Evolutionary conservation across 2,797 vertebrate species (phyloP), one percentile per base, ranked within the genome.

Genomic region (Acanthopagrus latus): DNA sequence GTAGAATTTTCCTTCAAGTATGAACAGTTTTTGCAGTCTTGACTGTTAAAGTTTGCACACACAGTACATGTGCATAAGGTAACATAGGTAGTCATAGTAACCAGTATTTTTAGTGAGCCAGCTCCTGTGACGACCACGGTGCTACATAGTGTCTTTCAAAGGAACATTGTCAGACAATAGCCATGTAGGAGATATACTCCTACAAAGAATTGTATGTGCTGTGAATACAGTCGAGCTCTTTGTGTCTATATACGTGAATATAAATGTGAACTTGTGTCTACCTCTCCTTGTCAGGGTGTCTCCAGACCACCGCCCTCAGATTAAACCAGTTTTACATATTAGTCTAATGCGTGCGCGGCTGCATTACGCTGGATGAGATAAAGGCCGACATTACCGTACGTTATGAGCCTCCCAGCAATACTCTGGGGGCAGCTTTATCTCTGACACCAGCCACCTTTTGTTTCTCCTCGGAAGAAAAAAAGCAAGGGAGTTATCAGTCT

Each of bases 361-460:
- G 57, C 25, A 47, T 83, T 75, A 74, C 63, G n/a, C 29, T 50
- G 57, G 50, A 60, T 76, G 60, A 86, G 82, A 88, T 87, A 72
- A 83, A 67, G 20, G 29, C 27, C 25, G 71, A 73, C 64, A 79
- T 84, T 78, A 74, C 44, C 1, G 8, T 56, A 76, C 2, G 20
- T 84, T 80, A 82, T 70, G 50, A 89, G 66, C 71, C 84, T 85
- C 50, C 21, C 25, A 59, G 71, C 29, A 67, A 54, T 71, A 54
- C 69, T 71, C 78, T 2, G 33, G 64, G 74, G 84, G 60, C 47
- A 66, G 16, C 60, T 90, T 92, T 89, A 91, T 92, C 89, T 85
- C 59, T 76, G 84, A 89, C 84, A 86, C 70, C 79, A 84, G 76
- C 56, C 56, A 83, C 76, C 84, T 92, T 89, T 88, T 87, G 84